Conservation (phyloP, 2,797 vertebrate species). For the Peromyscus attwateri region DNA sequence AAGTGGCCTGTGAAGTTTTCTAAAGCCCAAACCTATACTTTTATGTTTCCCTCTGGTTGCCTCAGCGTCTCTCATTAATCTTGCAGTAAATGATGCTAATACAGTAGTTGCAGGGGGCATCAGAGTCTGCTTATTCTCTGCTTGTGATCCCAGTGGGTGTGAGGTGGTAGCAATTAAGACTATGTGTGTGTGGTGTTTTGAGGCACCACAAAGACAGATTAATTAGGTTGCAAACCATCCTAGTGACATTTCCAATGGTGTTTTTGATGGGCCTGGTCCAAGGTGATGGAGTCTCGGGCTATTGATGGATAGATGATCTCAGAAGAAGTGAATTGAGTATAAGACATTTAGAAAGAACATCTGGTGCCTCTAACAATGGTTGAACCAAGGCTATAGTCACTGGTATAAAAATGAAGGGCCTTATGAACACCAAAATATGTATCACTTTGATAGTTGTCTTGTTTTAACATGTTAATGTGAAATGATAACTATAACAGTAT, state of each 20-base stretch:
- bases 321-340: background rate
- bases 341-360: background rate
- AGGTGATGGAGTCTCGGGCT: constrained; percentile 56
- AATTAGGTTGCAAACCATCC: constrained; percentile 73
- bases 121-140: constrained; percentile 75
- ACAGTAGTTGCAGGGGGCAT: constrained; percentile 61
- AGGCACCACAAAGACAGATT: constrained; percentile 71
- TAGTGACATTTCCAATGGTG: constrained; percentile 73
- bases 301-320: constrained; percentile 58
- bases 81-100: constrained; percentile 79
- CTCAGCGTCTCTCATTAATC: constrained; percentile 81
- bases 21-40: constrained; percentile 14
- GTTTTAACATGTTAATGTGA: background rate
- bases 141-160: constrained; percentile 77
- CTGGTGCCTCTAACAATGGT: background rate
- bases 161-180: constrained; percentile 78
- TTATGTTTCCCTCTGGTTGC: constrained; percentile 53
- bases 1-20: constrained; percentile 27
- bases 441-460: background rate
- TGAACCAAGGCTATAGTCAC: background rate
- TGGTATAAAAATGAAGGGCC: background rate
- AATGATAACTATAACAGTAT: background rate
- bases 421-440: background rate
- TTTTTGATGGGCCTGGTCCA: constrained; percentile 66
- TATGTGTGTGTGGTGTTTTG: constrained; percentile 58